phyloP scores from a whole-genome alignment of 1,140 invertebrate species.

The Bombus turneri region DNA sequence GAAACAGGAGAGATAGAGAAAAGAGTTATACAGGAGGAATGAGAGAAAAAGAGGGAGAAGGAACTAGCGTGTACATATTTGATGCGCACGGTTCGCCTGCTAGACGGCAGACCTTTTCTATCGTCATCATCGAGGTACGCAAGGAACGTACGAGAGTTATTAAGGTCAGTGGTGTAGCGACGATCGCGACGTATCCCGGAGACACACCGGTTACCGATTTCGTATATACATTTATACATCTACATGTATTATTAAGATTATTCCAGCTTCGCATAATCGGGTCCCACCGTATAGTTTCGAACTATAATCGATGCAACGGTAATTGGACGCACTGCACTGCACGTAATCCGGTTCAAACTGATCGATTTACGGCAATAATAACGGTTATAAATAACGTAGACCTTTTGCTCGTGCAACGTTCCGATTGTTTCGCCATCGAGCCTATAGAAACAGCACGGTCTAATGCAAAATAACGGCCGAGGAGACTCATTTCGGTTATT shows the following conservation, averaged over 20 bases:
- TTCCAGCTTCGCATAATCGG: slow-evolving; percentile 11
- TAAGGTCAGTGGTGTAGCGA: slow-evolving; percentile 77
- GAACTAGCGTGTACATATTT: slow-evolving; percentile 53
- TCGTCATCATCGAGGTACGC: slow-evolving; percentile 75
- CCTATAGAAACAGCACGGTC: background rate
- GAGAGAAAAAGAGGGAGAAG: background rate
- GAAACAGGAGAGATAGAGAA: slow-evolving; percentile 15
- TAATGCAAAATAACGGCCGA: slow-evolving; percentile 23
- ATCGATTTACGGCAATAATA: slow-evolving; percentile 28
- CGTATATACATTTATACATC: background rate
- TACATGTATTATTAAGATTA: background rate
- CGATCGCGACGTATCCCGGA: slow-evolving; percentile 24
- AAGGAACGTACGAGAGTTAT: slow-evolving; percentile 74
- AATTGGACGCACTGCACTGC: background rate
- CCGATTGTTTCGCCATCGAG: background rate
- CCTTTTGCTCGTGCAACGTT: background rate
- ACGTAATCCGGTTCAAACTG: slow-evolving; percentile 3
- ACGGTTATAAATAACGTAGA: slow-evolving; percentile 33
- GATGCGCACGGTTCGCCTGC: slow-evolving; percentile 72
- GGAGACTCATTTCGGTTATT: slow-evolving; percentile 1
- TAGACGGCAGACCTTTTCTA: slow-evolving; percentile 74
- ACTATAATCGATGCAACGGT: background rate
- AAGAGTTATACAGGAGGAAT: slow-evolving; percentile 15
- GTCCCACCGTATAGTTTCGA: background rate
- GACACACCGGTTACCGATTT: background rate